Conservation (phyloP, 2,797 vertebrate genomes). For the Micromesistius poutassou region DNA sequence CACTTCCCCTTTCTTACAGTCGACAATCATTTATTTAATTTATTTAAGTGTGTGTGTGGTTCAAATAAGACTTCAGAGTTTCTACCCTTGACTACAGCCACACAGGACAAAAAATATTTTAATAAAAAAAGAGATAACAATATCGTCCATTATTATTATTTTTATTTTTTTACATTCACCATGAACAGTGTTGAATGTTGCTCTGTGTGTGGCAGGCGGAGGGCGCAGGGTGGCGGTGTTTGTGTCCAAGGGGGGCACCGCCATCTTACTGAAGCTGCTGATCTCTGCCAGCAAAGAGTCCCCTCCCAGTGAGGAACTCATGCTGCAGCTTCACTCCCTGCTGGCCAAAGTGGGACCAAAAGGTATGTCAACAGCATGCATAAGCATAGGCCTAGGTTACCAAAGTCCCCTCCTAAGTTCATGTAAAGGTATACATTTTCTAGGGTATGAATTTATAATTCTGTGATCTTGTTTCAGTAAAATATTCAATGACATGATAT, state of each 20-base stretch:
- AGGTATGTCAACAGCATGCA: slow-evolving; percentile 70
- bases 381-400: neutral
- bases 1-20: slow-evolving; percentile 5
- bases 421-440: too few relatives aligned
- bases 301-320: slow-evolving; percentile 86
- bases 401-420: neutral
- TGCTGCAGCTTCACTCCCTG: slow-evolving; percentile 90
- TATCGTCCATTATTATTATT: too few relatives aligned
- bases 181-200: too few relatives aligned
- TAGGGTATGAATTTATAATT: too few relatives aligned
- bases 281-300: slow-evolving; percentile 82
- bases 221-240: slow-evolving; percentile 84
- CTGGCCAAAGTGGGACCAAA: slow-evolving; percentile 94
- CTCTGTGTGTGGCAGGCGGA: slow-evolving; percentile 71
- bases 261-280: slow-evolving; percentile 86
- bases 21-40: slow-evolving; percentile 4
- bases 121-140: too few relatives aligned
- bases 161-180: too few relatives aligned
- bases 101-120: too few relatives aligned
- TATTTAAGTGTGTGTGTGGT: too few relatives aligned
- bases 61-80: neutral
- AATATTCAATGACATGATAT: too few relatives aligned
- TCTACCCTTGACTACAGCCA: neutral
- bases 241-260: slow-evolving; percentile 92
- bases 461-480: too few relatives aligned